phyloP scores from a whole-genome alignment of 2,113 vertebrate genomes.

The Elgaria multicarinata region DNA sequence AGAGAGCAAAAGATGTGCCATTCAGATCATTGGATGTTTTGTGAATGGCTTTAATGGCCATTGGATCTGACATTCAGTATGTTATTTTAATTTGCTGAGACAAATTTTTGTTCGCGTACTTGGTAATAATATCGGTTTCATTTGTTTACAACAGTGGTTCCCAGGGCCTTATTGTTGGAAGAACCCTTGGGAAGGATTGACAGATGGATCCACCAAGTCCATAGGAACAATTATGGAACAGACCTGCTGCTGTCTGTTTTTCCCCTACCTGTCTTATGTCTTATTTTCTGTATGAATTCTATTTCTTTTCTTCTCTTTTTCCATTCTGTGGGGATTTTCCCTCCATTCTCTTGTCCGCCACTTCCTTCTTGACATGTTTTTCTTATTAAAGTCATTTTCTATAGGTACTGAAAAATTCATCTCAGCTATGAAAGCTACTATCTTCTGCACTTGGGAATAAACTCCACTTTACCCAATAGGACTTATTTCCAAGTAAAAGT shows the following conservation, averaged over 20 bases:
- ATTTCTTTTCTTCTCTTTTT: neutral
- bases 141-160: conserved; percentile 20
- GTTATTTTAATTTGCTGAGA: conserved; percentile 24
- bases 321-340: neutral
- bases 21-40: neutral
- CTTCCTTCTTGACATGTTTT: neutral
- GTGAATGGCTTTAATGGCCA: conserved; percentile 11
- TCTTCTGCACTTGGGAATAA: neutral
- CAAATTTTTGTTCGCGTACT: neutral
- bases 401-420: neutral
- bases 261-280: neutral
- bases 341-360: neutral
- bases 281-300: neutral
- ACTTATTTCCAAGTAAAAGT: neutral
- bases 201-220: conserved; percentile 10
- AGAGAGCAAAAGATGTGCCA: neutral
- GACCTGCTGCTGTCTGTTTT: neutral
- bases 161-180: neutral
- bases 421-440: neutral
- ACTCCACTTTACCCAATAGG: neutral
- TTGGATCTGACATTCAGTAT: conserved; percentile 19
- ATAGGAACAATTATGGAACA: conserved; percentile 16
- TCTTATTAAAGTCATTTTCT: neutral
- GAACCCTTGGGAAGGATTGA: conserved; percentile 20
- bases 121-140: conserved; percentile 6